Evolutionary conservation across 2,888 invertebrate species (phyloP), one percentile per base, ranked within the genome.

Genomic region (Ophraella communa): DNA sequence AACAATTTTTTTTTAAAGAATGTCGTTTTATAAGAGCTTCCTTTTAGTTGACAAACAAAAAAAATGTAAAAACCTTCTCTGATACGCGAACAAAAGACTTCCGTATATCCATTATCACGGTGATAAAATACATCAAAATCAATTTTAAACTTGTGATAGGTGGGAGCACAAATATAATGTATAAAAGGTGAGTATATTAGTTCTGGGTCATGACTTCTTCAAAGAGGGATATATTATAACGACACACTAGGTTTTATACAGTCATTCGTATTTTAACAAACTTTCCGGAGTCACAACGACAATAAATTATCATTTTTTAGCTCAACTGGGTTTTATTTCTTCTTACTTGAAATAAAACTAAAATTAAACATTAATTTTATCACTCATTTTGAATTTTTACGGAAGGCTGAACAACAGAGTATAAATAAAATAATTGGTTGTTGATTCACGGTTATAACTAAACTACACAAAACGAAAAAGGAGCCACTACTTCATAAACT

Each of bases 71-170:
- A 30, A 21, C 14, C 14, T 51, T 42, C 20, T 20, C 4, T 21
- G 18, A 11, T 5, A 27, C 14, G 18, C 4, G 21, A 57, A 57
- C 30, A 30, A 57, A 57, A 47, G 57, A 54, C 39, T 39, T 21
- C 23, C 23, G 39, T 54, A 39, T 42, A 24, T 17, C 54, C 24
- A 24, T 47, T 57, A 45, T 27, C 57, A 33, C 21, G 47, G 57
- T 33, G 45, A 57, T 57, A 47, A 47, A 23, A 57, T 57, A 57
- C 30, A 57, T 57, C 57, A 57, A 47, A 57, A 57, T 47, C 57
- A 47, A 27, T 47, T 57, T 30, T 18, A 21, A 42, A 47, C 20
- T 57, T 47, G 10, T 44, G 57, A 57, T 47, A 47, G 47, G 57
- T 57, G 33, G 33, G 33, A 17, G 47, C 47, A 27, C 44, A 24